Evolutionary conservation across 2,888 invertebrate species (phyloP), one percentile per base, ranked within the genome.

Genomic region (Synanthedon tipuliformis): DNA sequence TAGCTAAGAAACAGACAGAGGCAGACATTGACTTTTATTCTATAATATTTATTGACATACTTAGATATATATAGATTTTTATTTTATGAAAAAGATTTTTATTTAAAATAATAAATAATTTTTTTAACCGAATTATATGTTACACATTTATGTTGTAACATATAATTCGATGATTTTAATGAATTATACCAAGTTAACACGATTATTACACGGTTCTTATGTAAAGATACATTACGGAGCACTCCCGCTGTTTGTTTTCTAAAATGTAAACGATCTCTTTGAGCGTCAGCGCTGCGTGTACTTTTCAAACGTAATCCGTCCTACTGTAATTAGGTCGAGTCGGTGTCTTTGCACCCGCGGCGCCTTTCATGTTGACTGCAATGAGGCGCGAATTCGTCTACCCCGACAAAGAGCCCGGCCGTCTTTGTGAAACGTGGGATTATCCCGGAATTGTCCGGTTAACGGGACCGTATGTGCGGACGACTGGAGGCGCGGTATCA

Each of bases 301-400:
- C 62, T 61, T 68, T 69, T 63, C 74, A 80, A 81, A 78, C 81
- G 76, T 84, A 83, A 84, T 78, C 78, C 81, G 60, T 59, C 66
- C 64, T 56, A 55, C 63, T 59, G 70, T 81, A 85, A 83, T 85
- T 80, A 81, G 75, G 60, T 59, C 62, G 65, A 55, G 56, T 66
- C 80, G 81, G 78, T 72, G 61, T 66, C 79, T 82, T 81, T 78
- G 66, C 68, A 56, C 56, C 61, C 51, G 64, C 74, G 70, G 71
- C 62, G 56, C 61, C 61, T 69, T 77, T 74, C 67, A 72, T 70
- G 75, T 71, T 72, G 80, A 76, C 78, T 75, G 76, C 84, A 83
- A 56, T 78, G 77, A 85, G 79, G 84, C 85, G 86, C 81, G 83
- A 86, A 81, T 69, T 73, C 76, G 77, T 76, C 70, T 76, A 77